A percentile compares a stretch with the other conserved stretches of the same genome.
Conservation (phyloP, 2,888 invertebrate genomes). For the Anthoptus insignis region DNA sequence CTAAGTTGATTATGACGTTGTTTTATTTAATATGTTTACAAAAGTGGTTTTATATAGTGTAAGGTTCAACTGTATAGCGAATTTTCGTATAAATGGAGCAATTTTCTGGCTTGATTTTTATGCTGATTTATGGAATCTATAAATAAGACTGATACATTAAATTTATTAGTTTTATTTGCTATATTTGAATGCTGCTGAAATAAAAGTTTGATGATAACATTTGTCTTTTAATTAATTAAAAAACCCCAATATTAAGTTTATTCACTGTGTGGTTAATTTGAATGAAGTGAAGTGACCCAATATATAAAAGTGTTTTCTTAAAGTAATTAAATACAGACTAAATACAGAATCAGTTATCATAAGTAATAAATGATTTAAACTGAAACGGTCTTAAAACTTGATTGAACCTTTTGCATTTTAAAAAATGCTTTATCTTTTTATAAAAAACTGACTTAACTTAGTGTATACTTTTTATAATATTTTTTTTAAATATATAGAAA, state of each 20-base stretch:
- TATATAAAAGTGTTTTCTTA: neutral
- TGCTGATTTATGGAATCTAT: too few species aligned
- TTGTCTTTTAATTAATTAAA: conserved; percentile 7
- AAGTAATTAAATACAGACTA: neutral
- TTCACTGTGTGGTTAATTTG: neutral
- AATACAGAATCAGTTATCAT: neutral
- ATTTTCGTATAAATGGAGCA: too few species aligned
- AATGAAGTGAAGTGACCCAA: neutral
- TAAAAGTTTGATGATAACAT: neutral
- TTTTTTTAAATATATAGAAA: neutral
- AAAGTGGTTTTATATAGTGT: too few species aligned
- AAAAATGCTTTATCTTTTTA: conserved; percentile 3
- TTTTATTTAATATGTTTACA: too few species aligned
- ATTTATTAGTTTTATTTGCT: neutral
- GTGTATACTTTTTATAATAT: neutral
- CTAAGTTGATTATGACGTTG: too few species aligned
- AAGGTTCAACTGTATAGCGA: too few species aligned
- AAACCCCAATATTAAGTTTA: neutral
- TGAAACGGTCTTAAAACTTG: conserved; percentile 4
- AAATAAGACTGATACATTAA: neutral
- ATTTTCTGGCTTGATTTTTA: too few species aligned
- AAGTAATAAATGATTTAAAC: neutral
- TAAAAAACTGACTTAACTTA: conserved; percentile 4
- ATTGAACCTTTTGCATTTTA: conserved; percentile 3
- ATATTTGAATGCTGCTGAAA: neutral